These are phyloP conservation scores for Artibeus lituratus DNA, from an alignment of 2,797 vertebrate species.

Conservation along the genomic window DNA sequence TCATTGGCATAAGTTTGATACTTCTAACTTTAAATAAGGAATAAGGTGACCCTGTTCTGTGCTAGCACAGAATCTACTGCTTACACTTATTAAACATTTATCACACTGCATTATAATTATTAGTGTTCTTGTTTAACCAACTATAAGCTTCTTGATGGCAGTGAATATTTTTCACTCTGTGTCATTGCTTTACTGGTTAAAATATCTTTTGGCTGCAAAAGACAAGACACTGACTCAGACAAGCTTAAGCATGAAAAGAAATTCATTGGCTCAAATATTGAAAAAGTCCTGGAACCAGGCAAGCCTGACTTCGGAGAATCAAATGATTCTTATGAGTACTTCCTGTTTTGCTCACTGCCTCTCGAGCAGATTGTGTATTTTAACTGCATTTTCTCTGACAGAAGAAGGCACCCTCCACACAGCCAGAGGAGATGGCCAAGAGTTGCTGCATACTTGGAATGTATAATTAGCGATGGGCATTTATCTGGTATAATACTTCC, in stretches of 20 bases:
- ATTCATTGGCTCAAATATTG: neutral
- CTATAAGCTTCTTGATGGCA: neutral
- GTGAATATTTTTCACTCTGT: neutral
- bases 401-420: neutral
- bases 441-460: neutral
- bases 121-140: neutral
- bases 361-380: neutral
- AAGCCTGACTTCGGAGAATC: neutral
- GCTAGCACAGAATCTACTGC: neutral
- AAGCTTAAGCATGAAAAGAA: neutral
- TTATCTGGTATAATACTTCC: neutral
- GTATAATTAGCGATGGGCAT: neutral
- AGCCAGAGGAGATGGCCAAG: neutral
- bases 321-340: neutral
- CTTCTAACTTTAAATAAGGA: neutral
- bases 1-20: neutral
- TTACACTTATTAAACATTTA: neutral
- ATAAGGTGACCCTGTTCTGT: neutral
- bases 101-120: neutral
- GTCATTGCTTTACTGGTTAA: neutral
- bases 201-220: neutral
- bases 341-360: neutral
- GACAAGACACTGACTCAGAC: neutral
- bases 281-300: neutral
- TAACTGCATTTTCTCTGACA: neutral